phyloP scores from a whole-genome alignment of 2,888 invertebrate species.

The Callyntrura guangdongensis region DNA sequence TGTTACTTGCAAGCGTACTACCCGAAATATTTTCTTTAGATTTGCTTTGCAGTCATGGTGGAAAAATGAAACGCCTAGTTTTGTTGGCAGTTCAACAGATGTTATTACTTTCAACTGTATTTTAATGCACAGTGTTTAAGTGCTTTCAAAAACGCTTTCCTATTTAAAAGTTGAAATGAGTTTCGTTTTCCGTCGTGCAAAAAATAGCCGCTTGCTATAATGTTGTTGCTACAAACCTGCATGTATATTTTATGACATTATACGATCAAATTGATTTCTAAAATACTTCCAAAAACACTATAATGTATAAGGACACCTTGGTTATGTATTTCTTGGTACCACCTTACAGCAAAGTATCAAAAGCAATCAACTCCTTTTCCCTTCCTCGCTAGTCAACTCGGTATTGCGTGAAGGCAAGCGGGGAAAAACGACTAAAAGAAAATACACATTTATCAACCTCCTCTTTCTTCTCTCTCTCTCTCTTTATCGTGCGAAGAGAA shows the following conservation, averaged over 20 bases:
- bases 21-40: not conserved
- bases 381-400: not conserved
- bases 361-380: not conserved
- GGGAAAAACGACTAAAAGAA: not conserved
- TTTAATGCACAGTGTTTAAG: no score
- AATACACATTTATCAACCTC: not conserved
- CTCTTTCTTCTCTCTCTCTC: not conserved
- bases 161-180: no score
- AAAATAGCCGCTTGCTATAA: no score
- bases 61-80: no score
- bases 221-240: no score
- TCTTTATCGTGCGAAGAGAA: slow-evolving; percentile 12
- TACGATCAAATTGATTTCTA: not conserved
- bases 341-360: not conserved
- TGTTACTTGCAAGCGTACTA: not conserved
- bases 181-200: no score
- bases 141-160: no score
- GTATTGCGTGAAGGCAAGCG: not conserved
- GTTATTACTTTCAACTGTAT: no score
- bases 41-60: not conserved
- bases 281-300: not conserved
- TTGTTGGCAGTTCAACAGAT: no score
- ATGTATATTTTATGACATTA: no score
- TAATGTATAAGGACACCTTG: not conserved
- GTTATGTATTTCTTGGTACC: not conserved